A percentile compares a stretch with the other conserved stretches of the same genome.
Evolutionary conservation across 1,140 invertebrate species (phyloP).

Genomic region (Hylaeus anthracinus): DNA sequence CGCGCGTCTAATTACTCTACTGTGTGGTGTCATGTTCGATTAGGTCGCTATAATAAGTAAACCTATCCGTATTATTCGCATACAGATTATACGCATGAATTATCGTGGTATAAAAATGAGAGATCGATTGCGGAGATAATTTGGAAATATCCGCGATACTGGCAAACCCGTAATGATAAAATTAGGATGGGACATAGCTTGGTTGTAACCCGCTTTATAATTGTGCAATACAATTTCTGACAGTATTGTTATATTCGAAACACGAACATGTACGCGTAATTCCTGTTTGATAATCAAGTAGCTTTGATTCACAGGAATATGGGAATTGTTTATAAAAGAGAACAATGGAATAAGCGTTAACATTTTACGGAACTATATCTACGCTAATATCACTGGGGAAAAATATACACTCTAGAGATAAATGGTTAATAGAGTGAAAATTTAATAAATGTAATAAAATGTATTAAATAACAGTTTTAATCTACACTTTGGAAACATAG

Average conservation of each 20-base stretch:
- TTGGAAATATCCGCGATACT: background rate
- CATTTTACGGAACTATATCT: too few relatives aligned
- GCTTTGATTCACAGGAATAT: background rate
- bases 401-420: too few relatives aligned
- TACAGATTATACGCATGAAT: background rate
- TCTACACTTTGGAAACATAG: too few relatives aligned
- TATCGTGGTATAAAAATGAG: background rate
- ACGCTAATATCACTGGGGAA: too few relatives aligned
- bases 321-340: background rate
- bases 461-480: too few relatives aligned
- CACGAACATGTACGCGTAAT: constrained; percentile 29
- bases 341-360: too few relatives aligned
- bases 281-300: constrained; percentile 4
- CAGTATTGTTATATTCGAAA: background rate
- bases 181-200: background rate
- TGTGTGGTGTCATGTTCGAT: background rate
- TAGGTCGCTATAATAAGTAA: constrained; percentile 14
- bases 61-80: background rate
- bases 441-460: too few relatives aligned
- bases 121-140: constrained; percentile 14
- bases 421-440: too few relatives aligned
- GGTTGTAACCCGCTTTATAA: constrained; percentile 12
- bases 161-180: background rate
- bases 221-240: constrained; percentile 39
- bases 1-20: background rate